Conservation (phyloP, 1,140 invertebrate genomes). For the Hermetia illucens region DNA sequence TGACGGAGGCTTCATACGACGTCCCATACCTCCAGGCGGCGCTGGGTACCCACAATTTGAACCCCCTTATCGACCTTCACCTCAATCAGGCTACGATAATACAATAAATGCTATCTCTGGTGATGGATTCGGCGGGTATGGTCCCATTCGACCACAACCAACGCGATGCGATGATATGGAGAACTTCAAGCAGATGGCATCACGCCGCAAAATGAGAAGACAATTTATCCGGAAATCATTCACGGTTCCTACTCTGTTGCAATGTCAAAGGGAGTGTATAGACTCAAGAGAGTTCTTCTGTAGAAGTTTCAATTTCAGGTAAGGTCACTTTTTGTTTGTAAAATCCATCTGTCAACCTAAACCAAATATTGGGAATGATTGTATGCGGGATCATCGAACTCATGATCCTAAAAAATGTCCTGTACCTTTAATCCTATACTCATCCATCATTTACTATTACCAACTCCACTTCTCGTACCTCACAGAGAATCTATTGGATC, state of each 20-base stretch:
- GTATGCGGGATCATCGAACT: too few species aligned
- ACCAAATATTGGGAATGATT: too few species aligned
- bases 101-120: constrained; percentile 15
- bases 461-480: too few species aligned
- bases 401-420: too few species aligned
- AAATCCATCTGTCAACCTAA: too few species aligned
- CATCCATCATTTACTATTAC: too few species aligned
- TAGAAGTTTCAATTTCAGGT: constrained; percentile 70
- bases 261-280: constrained; percentile 70
- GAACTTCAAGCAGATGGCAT: constrained; percentile 63
- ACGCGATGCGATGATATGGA: constrained; percentile 61
- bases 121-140: constrained; percentile 13
- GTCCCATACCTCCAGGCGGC: constrained; percentile 26
- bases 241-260: constrained; percentile 51
- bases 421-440: too few species aligned
- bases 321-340: constrained; percentile 3
- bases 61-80: constrained; percentile 15
- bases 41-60: constrained; percentile 22
- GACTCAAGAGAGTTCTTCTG: constrained; percentile 76
- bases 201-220: constrained; percentile 56
- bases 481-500: too few species aligned
- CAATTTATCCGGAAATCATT: constrained; percentile 63
- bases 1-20: constrained; percentile 23
- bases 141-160: constrained; percentile 19
- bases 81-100: constrained; percentile 17